A percentile compares a stretch with the other conserved stretches of the same genome.
Evolutionary conservation across 1,140 invertebrate genomes (phyloP).

Genomic region (Maconellicoccus hirsutus): DNA sequence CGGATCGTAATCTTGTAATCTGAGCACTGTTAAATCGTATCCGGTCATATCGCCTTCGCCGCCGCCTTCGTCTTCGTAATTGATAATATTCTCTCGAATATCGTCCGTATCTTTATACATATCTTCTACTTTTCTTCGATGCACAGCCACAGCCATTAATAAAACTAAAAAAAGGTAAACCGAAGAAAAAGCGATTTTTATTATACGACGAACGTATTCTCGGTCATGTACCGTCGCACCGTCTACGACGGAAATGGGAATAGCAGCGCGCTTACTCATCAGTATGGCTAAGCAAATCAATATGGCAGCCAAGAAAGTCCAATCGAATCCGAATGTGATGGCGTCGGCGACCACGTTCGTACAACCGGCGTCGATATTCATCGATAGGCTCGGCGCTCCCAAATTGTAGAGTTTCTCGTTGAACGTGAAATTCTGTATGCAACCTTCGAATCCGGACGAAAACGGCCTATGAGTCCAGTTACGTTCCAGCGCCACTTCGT

Average conservation of each 20-base stretch:
- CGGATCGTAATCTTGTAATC: slow-evolving; percentile 45
- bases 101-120: slow-evolving; percentile 88
- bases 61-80: slow-evolving; percentile 93
- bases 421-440: slow-evolving; percentile 72
- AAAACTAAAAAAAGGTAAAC: slow-evolving; percentile 49
- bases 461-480: slow-evolving; percentile 53
- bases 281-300: slow-evolving; percentile 64
- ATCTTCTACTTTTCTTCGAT: slow-evolving; percentile 69
- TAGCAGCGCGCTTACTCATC: slow-evolving; percentile 53
- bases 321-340: slow-evolving; percentile 65
- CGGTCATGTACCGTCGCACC: neutral
- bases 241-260: neutral
- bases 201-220: neutral
- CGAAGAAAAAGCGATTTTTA: slow-evolving; percentile 30
- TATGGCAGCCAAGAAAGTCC: slow-evolving; percentile 72
- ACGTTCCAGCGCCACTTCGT: slow-evolving; percentile 40
- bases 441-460: slow-evolving; percentile 60
- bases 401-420: slow-evolving; percentile 67
- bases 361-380: slow-evolving; percentile 55
- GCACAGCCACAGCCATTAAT: slow-evolving; percentile 73
- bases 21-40: slow-evolving; percentile 83
- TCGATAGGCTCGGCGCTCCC: slow-evolving; percentile 52
- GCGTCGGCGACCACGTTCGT: slow-evolving; percentile 53
- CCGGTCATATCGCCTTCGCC: slow-evolving; percentile 85
- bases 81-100: slow-evolving; percentile 91